Evolutionary conservation across 2,888 invertebrate species (phyloP).

Genomic region (Cacoxenus indagator): DNA sequence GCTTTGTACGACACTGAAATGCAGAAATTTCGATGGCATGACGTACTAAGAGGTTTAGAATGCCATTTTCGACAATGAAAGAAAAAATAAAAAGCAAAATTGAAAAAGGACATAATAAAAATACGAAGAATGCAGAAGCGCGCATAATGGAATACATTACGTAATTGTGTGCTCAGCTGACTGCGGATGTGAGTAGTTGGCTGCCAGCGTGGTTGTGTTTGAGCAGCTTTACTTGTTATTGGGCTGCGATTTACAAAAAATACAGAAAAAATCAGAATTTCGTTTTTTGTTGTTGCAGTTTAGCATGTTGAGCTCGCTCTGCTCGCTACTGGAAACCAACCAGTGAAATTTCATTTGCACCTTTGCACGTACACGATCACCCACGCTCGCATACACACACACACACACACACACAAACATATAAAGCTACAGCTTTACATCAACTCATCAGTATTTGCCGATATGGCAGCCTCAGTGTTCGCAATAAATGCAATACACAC

Average conservation of each 20-base stretch:
- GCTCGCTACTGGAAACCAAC: slow-evolving; percentile 33
- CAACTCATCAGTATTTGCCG: slow-evolving; percentile 8
- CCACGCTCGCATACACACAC: slow-evolving; percentile 25
- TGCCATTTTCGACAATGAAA: neutral
- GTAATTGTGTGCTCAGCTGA: neutral
- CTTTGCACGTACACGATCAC: slow-evolving; percentile 56
- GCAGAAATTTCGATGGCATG: neutral
- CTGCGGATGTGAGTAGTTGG: neutral
- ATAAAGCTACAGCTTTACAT: neutral
- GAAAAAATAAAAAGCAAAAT: neutral
- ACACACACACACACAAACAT: slow-evolving; percentile 18
- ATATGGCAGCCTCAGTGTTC: slow-evolving; percentile 12
- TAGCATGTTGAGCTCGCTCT: slow-evolving; percentile 36
- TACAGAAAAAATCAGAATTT: no score
- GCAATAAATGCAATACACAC: slow-evolving; percentile 1
- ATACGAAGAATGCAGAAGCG: neutral
- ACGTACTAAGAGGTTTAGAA: neutral
- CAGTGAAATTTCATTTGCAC: slow-evolving; percentile 60
- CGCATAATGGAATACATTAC: neutral
- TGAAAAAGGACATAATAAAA: neutral
- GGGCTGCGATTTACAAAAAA: no score
- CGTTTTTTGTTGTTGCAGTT: neutral
- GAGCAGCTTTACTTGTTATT: neutral
- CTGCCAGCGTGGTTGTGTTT: neutral
- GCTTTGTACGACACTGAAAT: slow-evolving; percentile 13